Percentiles rank a stretch among this genome's conserved stretches.
phyloP scores from a whole-genome alignment of 2,888 invertebrate species.

The Myopa testacea region DNA sequence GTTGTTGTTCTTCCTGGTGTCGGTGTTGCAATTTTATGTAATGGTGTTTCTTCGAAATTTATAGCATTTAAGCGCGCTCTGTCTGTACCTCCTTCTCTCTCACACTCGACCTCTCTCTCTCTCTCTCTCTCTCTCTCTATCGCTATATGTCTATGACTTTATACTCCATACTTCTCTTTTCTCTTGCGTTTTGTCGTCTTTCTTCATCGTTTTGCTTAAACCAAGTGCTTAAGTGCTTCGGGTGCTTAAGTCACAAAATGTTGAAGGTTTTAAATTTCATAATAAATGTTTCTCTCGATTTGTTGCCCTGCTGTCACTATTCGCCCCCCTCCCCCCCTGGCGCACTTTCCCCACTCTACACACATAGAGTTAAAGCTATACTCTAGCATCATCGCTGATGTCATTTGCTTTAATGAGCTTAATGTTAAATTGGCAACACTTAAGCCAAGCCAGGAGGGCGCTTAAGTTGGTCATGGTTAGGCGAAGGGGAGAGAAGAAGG shows the following conservation, averaged over 20 bases:
- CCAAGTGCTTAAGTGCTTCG: not conserved
- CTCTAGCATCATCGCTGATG: not conserved
- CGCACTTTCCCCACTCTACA: not conserved
- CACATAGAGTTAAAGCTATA: not conserved
- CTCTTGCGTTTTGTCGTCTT: not conserved
- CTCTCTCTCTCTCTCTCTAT: not conserved
- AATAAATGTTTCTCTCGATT: not conserved
- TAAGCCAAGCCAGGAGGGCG: not conserved
- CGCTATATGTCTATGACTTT: not conserved
- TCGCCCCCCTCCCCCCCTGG: not conserved
- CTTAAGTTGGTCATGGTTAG: not conserved
- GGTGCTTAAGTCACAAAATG: conserved; percentile 12
- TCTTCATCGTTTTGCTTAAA: not conserved
- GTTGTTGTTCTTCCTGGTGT: not conserved
- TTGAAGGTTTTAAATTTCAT: conserved; percentile 24
- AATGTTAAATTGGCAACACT: conserved; percentile 18
- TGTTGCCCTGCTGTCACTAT: not conserved
- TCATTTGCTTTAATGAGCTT: conserved; percentile 24
- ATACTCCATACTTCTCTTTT: not conserved
- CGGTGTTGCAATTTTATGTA: not conserved
- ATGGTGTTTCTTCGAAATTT: not conserved
- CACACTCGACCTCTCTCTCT: not conserved
- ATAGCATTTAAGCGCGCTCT: not conserved
- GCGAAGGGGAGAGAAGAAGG: not conserved
- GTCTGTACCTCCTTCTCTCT: not conserved